These are phyloP conservation scores for Drosophila paramelanica DNA, from an alignment of 2,888 invertebrate species.

Conservation along the genomic window DNA sequence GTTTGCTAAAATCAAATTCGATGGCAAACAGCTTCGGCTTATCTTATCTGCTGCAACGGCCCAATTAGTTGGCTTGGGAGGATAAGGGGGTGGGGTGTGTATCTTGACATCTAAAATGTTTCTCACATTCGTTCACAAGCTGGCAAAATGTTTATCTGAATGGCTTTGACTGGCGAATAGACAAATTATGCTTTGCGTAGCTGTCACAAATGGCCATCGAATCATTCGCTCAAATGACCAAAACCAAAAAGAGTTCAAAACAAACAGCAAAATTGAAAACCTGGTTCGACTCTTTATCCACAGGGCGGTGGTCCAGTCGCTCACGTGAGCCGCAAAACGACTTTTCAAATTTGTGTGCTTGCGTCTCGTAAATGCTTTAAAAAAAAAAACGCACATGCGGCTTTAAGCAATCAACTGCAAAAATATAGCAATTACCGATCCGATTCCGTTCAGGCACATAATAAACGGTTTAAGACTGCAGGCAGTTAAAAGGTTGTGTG, in stretches of 20 bases:
- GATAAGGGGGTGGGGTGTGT: background rate
- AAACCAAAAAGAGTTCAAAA: background rate
- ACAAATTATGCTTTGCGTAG: conserved; percentile 70
- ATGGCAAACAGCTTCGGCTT: conserved; percentile 43
- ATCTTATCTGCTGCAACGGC: conserved; percentile 57
- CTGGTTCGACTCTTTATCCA: conserved; percentile 8
- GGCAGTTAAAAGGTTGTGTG: background rate
- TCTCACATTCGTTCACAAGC: conserved; percentile 25
- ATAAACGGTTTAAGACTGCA: conserved; percentile 33
- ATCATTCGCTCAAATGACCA: conserved; percentile 59
- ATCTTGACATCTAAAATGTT: conserved; percentile 1
- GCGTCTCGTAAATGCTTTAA: conserved; percentile 38
- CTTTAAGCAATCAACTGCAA: conserved; percentile 57
- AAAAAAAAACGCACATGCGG: conserved; percentile 15
- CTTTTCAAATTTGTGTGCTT: conserved; percentile 61
- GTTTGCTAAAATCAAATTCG: conserved; percentile 52
- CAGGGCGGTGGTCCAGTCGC: conserved; percentile 27
- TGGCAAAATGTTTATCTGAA: conserved; percentile 24
- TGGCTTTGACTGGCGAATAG: conserved; percentile 49
- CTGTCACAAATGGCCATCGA: conserved; percentile 56
- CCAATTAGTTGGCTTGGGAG: conserved; percentile 49
- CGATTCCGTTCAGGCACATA: conserved; percentile 34
- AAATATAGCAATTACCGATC: conserved; percentile 59
- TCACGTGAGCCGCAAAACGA: conserved; percentile 68
- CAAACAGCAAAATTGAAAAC: background rate